Evolutionary conservation across 64 coral and sea anemone species (phyloP), one percentile per base, ranked within the genome.

Genomic region (Trachythela sp.): DNA sequence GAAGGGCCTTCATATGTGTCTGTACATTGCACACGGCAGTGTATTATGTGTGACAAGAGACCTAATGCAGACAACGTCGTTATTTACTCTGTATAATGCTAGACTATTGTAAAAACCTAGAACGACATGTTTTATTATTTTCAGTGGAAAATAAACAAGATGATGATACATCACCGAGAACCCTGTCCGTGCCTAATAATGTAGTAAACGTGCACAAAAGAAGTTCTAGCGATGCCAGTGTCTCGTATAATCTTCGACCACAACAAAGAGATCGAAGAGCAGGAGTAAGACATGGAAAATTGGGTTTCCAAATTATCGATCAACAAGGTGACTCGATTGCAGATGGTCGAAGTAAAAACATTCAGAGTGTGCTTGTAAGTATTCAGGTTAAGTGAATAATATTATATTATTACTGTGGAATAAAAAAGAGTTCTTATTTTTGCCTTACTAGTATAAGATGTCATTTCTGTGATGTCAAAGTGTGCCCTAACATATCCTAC

Each of bases 161-260:
- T 27, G 17, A 27, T 26, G 5, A n/a, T 0, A 64, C 56, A 64
- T 64, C 56, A 64, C 56, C 56, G 8, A 0, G 1, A 27, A 64
- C 56, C 1, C 56, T 64, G 18, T n/a, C 56, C 0, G 56, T 64
- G 15, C 24, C 56, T 26, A n/a, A 8, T 20, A 64, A 64, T 27
- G 7, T 26, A 52, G 49, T 20, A 15, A 52, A 52, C 24, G 27
- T 34, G 30, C 75, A 80, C 75, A 80, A 80, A 80, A 8, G 75
- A 30, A 80, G 75, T 37, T 80, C 75, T 22, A 80, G 75, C 33
- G 75, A 80, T 80, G 75, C 75, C 13, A 29, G 75, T 29, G 75
- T 80, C 15, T 80, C 75, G 13, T 80, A 80, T 37, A 4, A 35
- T 37, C 13, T 80, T 20, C 75, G 75, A 80, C 75, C 75, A n/a